Conservation (phyloP, 2,888 invertebrate genomes). For the Hypena proboscidalis region DNA sequence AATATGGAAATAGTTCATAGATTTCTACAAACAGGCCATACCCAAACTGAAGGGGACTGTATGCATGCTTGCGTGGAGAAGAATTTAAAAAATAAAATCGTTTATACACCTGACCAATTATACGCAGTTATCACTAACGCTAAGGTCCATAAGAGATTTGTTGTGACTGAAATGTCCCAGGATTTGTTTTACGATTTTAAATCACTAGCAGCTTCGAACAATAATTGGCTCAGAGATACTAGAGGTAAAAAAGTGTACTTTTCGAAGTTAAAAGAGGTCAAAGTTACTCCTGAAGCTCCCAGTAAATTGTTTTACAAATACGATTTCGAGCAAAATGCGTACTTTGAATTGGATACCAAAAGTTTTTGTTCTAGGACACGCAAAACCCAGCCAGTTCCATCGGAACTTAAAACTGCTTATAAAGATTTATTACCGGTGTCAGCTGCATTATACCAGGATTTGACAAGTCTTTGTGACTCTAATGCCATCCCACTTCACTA, state of each 20-base stretch:
- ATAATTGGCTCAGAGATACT: background rate
- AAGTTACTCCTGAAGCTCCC: background rate
- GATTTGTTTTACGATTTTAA: background rate
- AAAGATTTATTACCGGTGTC: background rate
- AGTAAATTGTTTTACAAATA: conserved; percentile 1
- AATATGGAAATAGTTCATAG: background rate
- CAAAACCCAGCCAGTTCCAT: no score
- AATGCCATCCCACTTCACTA: background rate
- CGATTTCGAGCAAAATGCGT: conserved; percentile 1
- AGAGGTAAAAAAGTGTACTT: background rate
- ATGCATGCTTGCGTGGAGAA: conserved; percentile 4
- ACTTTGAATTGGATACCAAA: background rate
- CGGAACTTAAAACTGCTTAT: background rate
- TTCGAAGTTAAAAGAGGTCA: background rate
- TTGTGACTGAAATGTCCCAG: background rate
- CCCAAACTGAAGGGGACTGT: conserved; percentile 6
- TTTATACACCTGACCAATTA: conserved; percentile 6
- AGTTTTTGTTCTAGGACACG: background rate
- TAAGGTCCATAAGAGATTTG: background rate
- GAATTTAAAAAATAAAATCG: background rate
- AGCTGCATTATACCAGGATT: background rate
- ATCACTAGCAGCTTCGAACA: background rate
- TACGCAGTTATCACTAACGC: conserved; percentile 2
- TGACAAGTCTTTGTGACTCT: background rate
- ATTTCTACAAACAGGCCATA: conserved; percentile 4